phyloP scores from a whole-genome alignment of 2,797 vertebrate species.

The Leptatherina wallacei region DNA sequence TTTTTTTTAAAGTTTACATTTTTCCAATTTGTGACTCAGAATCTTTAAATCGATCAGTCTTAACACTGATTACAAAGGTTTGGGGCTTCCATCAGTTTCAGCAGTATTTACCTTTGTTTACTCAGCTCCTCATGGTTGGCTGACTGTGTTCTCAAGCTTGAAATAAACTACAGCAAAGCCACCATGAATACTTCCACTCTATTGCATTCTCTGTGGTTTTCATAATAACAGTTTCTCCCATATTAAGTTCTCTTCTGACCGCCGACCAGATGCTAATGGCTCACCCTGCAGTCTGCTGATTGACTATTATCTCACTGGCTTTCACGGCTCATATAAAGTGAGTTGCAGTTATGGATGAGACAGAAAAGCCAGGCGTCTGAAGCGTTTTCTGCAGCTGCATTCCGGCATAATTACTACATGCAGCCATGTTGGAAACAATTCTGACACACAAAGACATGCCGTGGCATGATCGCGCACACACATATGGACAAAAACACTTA shows the following conservation, averaged over 20 bases:
- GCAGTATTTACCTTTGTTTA: slow-evolving; percentile 20
- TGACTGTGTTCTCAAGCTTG: slow-evolving; percentile 35
- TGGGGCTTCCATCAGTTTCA: background rate
- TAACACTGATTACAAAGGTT: background rate
- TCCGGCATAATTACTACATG: slow-evolving; percentile 54
- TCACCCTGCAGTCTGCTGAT: slow-evolving; percentile 33
- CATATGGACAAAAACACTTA: slow-evolving; percentile 5
- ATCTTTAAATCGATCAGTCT: background rate
- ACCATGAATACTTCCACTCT: slow-evolving; percentile 49
- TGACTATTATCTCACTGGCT: slow-evolving; percentile 44
- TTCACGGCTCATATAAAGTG: slow-evolving; percentile 29
- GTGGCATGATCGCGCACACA: slow-evolving; percentile 25
- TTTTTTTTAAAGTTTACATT: slow-evolving; percentile 1
- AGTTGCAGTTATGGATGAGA: slow-evolving; percentile 26
- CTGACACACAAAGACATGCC: slow-evolving; percentile 42
- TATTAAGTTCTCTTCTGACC: slow-evolving; percentile 38
- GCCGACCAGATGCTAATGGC: slow-evolving; percentile 46
- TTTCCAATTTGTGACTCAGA: background rate
- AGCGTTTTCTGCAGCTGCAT: slow-evolving; percentile 56
- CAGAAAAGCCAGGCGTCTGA: slow-evolving; percentile 31
- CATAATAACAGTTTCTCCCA: slow-evolving; percentile 46
- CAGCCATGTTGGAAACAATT: slow-evolving; percentile 40
- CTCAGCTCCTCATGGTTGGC: slow-evolving; percentile 25
- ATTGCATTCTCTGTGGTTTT: slow-evolving; percentile 49
- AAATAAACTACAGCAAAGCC: slow-evolving; percentile 47